phyloP scores from a whole-genome alignment of 2,888 invertebrate genomes.

The Noctuana brunneofusca region DNA sequence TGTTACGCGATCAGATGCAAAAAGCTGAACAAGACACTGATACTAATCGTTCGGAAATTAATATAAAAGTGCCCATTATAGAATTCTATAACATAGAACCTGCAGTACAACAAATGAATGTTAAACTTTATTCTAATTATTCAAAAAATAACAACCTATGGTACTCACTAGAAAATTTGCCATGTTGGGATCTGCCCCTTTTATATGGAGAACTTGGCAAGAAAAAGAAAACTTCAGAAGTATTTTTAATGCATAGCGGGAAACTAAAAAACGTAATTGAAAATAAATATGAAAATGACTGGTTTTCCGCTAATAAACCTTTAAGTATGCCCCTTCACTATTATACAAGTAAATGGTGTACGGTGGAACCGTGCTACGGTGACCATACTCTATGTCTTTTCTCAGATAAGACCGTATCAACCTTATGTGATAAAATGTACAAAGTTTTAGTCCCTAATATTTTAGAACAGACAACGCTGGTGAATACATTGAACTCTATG shows the following conservation, averaged over 20 bases:
- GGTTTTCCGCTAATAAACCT: constrained; percentile 12
- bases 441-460: constrained; percentile 52
- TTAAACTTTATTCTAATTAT: constrained; percentile 31
- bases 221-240: constrained; percentile 43
- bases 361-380: constrained; percentile 64
- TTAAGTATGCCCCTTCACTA: constrained; percentile 23
- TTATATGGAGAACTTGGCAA: constrained; percentile 58
- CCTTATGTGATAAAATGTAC: constrained; percentile 57
- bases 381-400: constrained; percentile 75
- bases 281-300: constrained; percentile 27
- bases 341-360: constrained; percentile 66
- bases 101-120: constrained; percentile 44
- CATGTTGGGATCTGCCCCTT: constrained; percentile 70
- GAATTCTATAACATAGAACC: constrained; percentile 65
- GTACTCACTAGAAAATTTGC: constrained; percentile 66
- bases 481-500: constrained; percentile 71
- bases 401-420: constrained; percentile 48
- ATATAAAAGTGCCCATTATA: constrained; percentile 26
- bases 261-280: constrained; percentile 57
- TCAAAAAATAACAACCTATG: constrained; percentile 47
- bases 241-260: constrained; percentile 55
- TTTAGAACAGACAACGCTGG: constrained; percentile 56
- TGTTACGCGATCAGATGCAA: constrained; percentile 30
- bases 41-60: constrained; percentile 14
- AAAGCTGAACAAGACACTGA: background rate